Evolutionary conservation across 2,888 invertebrate genomes (phyloP), one percentile per base, ranked within the genome.

Genomic region (Drosophila nigricruria): DNA sequence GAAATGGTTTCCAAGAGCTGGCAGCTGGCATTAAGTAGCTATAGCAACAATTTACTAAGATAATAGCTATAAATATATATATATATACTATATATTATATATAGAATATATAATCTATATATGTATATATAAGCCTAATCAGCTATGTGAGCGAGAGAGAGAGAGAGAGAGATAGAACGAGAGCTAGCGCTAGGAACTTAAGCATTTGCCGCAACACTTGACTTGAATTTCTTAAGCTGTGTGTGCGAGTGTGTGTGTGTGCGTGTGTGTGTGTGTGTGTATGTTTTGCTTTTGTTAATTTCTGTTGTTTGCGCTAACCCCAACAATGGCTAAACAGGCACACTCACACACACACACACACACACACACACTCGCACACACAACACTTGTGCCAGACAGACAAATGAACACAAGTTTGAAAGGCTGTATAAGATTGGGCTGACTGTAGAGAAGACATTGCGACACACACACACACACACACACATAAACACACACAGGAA

Each of bases 271-370:
- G 45, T 54, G 38, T 61, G 30, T 52, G 45, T 70, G 68, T 68
- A 57, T 79, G 67, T 80, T 80, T 82, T 61, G 82, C 83, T 82
- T 82, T 88, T 88, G 88, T 88, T 82, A 88, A 82, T 88, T 85
- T 85, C 82, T 83, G 83, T 88, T 82, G 82, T 88, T 86, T 80
- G 88, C 81, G 80, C 77, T 85, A 82, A 77, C 80, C 86, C 77
- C 63, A 82, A 80, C 86, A 82, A 82, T 65, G 70, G 68, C n/a
- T 38, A 70, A 66, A 63, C 67, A 64, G 64, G 67, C 49, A 50
- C 56, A 58, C 43, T 18, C 43, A 50, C 57, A 66, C 9, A 18
- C 49, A 50, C 54, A 32, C 42, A 10, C 42, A 38, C 57, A 72
- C 42, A 20, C 36, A 36, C 16, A 16, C 38, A 3, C 58, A n/a